phyloP scores from a whole-genome alignment of 2,113 vertebrate genomes.

The Charina bottae region DNA sequence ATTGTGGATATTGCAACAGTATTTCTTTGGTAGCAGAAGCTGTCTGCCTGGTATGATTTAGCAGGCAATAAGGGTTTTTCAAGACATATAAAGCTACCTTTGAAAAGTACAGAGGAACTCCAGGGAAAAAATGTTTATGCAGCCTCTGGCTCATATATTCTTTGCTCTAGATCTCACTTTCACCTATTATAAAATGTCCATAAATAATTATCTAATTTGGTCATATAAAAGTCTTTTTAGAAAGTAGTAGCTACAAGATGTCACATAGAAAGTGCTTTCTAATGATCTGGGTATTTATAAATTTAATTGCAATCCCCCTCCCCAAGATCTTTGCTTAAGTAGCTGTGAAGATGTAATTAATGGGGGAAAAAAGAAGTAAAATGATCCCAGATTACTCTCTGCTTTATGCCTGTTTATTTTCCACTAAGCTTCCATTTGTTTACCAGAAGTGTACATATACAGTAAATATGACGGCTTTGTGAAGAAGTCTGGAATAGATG shows the following conservation, averaged over 20 bases:
- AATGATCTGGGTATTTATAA: conserved; percentile 30
- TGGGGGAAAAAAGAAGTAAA: neutral
- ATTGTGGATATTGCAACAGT: conserved; percentile 4
- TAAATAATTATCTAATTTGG: conserved; percentile 5
- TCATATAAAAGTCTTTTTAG: neutral
- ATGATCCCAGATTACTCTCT: neutral
- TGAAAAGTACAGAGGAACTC: neutral
- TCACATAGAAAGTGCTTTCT: neutral
- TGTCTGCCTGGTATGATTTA: conserved; percentile 46
- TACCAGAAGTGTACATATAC: neutral
- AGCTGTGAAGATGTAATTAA: neutral
- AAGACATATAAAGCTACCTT: conserved; percentile 24
- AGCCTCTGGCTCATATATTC: neutral
- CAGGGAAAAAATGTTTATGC: neutral
- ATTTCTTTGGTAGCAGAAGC: conserved; percentile 47
- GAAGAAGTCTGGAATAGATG: neutral
- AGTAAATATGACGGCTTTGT: neutral
- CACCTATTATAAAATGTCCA: neutral
- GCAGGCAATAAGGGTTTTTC: neutral
- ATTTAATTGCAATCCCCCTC: neutral
- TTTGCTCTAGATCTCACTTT: neutral
- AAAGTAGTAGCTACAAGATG: neutral
- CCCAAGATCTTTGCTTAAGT: neutral
- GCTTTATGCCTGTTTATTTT: neutral
- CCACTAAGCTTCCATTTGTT: neutral